phyloP scores from a whole-genome alignment of 2,888 invertebrate genomes.

The Metopia argyrocephala region DNA sequence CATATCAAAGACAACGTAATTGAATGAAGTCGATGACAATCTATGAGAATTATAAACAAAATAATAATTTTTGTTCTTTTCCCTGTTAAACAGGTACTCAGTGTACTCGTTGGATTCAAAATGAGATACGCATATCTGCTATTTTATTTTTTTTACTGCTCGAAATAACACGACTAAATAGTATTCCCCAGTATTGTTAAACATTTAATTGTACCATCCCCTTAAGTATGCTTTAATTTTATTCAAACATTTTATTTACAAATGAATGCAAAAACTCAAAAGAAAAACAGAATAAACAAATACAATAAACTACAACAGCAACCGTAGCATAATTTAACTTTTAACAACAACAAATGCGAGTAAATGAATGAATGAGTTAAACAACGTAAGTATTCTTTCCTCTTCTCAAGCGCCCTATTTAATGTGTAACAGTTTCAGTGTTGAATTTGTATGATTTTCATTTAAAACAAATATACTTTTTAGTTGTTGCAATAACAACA shows the following conservation, averaged over 20 bases:
- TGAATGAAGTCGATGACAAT: too few species aligned
- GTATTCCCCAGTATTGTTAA: neutral
- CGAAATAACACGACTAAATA: neutral
- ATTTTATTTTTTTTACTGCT: neutral
- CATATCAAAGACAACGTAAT: too few species aligned
- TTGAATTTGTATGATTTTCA: neutral
- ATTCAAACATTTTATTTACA: neutral
- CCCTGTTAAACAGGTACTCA: neutral
- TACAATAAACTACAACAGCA: neutral
- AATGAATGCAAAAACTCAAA: neutral
- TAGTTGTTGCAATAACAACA: neutral
- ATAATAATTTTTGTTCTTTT: too few species aligned
- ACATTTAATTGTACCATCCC: neutral
- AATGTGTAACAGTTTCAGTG: neutral
- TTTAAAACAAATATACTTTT: neutral
- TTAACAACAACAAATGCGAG: too few species aligned
- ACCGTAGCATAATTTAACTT: neutral
- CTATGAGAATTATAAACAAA: too few species aligned
- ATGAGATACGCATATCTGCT: neutral
- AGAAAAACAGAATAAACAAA: neutral
- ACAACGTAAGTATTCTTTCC: too few species aligned
- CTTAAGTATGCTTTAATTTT: constrained; percentile 13
- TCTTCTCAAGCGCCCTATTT: neutral
- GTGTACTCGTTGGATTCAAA: neutral
- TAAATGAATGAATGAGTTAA: neutral